Percentiles rank a stretch among this genome's conserved stretches.
These are phyloP conservation scores for Fregata magnificens DNA, from an alignment of 2,113 vertebrate species.

Conservation along the genomic window DNA sequence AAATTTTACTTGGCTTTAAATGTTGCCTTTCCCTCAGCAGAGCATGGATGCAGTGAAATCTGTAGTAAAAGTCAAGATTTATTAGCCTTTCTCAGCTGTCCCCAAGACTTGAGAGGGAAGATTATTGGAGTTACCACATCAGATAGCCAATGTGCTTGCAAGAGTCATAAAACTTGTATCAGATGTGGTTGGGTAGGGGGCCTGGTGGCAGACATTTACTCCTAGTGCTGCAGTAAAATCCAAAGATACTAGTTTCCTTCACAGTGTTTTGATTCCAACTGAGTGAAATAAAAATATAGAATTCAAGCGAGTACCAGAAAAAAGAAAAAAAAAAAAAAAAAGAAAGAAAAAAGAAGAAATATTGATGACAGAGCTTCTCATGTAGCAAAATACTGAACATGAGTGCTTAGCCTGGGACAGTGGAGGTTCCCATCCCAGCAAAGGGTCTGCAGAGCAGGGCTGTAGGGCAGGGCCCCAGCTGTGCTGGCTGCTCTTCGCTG, in stretches of 20 bases:
- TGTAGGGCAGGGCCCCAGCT: not conserved
- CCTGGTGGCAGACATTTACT: not conserved
- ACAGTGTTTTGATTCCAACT: not conserved
- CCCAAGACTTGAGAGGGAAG: slow-evolving; percentile 32
- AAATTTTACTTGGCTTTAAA: not conserved
- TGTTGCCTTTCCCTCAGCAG: not conserved
- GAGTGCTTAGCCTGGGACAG: not conserved
- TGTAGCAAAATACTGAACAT: not conserved
- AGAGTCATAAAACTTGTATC: slow-evolving; percentile 59
- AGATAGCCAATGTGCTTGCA: slow-evolving; percentile 31
- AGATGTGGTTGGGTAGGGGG: not conserved
- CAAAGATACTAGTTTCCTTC: not conserved
- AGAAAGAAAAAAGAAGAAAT: not conserved
- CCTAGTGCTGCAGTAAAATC: not conserved
- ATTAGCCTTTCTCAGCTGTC: slow-evolving; percentile 43
- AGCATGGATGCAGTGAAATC: not conserved
- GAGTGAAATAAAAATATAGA: not conserved
- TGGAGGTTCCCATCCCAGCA: not conserved
- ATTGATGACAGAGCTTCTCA: not conserved
- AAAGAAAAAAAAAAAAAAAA: not conserved
- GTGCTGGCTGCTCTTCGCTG: not conserved
- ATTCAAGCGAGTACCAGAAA: not conserved
- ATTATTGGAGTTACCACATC: slow-evolving; percentile 52
- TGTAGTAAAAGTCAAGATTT: slow-evolving; percentile 63
- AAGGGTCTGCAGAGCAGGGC: not conserved